Base-by-base conservation (phyloP, 2,113 vertebrate genomes). In the Baryphthengus martii region DNA sequence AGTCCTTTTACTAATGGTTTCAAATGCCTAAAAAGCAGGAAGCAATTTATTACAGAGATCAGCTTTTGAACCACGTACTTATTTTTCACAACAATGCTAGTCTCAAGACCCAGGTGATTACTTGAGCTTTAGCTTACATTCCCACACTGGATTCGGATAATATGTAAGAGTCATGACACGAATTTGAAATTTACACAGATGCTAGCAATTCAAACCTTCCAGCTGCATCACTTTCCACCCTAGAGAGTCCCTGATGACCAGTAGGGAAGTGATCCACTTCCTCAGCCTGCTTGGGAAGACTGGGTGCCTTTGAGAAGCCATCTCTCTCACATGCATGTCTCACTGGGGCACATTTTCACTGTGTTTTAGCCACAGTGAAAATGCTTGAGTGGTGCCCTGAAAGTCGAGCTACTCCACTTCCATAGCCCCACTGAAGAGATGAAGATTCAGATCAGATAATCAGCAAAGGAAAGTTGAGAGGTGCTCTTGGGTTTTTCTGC, bases 101-200 rank as follows among this genome's bases (percentile, higher is more conserved):
- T 40, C 37, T 58, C 3, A 3, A 91, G 35, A 40, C 59, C 44
- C 68, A 82, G 84, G 67, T 94, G 70, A 76, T n/a, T 86, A 55
- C 40, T 87, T 42, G 50, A 93, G 53, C 55, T 71, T 49, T 78
- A 68, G 73, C 68, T 71, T 15, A 10, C 10, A 5, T 65, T 95
- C 61, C 63, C 24, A 26, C 52, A 40, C n/a, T 53, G 42, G 28
- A 37, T 70, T 76, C 44, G 21, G 26, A 53, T 62, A 82, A 83
- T 2, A 2, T 78, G 61, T 76, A 86, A 74, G 79, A 94, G 37
- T 79, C 70, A 26, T 59, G 47, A 66, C 45, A 79, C 8, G 42
- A 29, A 87, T 55, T 61, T 72, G 63, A 92, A 87, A 89, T 93
- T 88, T 94, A 66, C n/a, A 40, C 73, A 93, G 87, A 65, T 89